phyloP scores from a whole-genome alignment of 1,140 invertebrate genomes.

The Sarcophaga peregrina region DNA sequence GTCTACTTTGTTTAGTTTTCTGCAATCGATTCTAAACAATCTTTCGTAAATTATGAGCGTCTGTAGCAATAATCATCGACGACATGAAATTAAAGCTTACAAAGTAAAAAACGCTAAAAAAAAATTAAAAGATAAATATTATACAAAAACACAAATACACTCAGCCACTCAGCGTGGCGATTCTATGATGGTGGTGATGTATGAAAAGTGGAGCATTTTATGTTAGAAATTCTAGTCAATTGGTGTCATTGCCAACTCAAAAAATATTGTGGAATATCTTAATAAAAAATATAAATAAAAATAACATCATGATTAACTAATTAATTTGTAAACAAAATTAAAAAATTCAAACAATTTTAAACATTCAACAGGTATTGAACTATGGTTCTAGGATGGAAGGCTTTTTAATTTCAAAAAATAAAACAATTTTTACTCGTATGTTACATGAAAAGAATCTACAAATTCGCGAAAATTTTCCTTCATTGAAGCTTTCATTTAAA shows the following conservation, averaged over 20 bases:
- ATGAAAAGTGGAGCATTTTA: slow-evolving; percentile 5
- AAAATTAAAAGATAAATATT: neutral
- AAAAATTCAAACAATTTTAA: too few species aligned
- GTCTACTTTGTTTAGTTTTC: neutral
- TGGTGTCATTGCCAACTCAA: slow-evolving; percentile 28
- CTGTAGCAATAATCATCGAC: neutral
- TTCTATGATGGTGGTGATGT: neutral
- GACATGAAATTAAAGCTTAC: neutral
- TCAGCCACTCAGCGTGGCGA: neutral
- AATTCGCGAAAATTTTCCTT: too few species aligned
- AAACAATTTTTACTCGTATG: too few species aligned
- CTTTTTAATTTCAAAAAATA: too few species aligned
- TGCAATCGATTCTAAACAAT: neutral
- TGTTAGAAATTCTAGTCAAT: slow-evolving; percentile 32
- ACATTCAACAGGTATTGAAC: too few species aligned
- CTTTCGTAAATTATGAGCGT: slow-evolving; percentile 5
- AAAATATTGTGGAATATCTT: neutral
- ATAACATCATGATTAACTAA: too few species aligned
- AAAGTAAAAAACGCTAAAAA: too few species aligned
- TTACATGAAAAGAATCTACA: too few species aligned
- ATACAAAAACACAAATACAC: neutral
- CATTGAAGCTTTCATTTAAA: too few species aligned
- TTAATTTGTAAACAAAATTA: too few species aligned
- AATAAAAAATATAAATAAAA: neutral
- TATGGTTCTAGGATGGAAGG: too few species aligned